Evolutionary conservation across 2,113 vertebrate species (phyloP), one percentile per base, ranked within the genome.

Genomic region (Paradisaea rubra): DNA sequence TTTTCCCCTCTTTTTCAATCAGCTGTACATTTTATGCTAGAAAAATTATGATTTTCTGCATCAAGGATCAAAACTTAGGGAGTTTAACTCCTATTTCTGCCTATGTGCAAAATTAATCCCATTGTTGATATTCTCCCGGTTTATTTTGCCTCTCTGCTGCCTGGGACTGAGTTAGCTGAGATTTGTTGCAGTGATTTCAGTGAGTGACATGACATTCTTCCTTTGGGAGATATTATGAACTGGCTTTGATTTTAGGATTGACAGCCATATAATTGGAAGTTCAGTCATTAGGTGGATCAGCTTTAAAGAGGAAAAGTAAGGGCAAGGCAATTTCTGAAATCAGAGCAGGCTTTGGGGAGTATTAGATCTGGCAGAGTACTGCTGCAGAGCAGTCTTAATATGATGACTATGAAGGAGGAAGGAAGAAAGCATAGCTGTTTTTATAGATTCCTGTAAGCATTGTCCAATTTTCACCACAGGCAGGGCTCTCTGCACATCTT

Each of bases 181-280:
- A 95, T 96, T 93, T 94, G 93, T 95, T 91, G 82, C 94, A 64
- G 91, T 68, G 91, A 94, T 97, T 95, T 94, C 82, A 83, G 64
- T 95, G 95, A 96, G 61, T 90, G 91, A 96, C 76, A 10, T 91
- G 86, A 79, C 82, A 60, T 93, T 91, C 88, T 84, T 95, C 96
- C 94, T 91, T 56, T 91, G 94, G 96, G 96, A 97, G 88, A 81
- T 88, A 88, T 91, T 91, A 92, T 81, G 79, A 94, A 78, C 93
- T 86, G 83, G 64, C 90, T 95, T 93, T 94, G 95, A 95, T 95
- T 96, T 96, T 93, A 83, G 69, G 95, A 97, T 96, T 96, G 96
- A 93, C 96, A 97, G 95, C 90, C 93, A 81, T 90, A 95, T 97
- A 96, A 97, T 97, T 95, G 93, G 82, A 95, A 95, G 93, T 90